These are phyloP conservation scores for Pampusana beccarii DNA, from an alignment of 2,113 vertebrate genomes.

Conservation along the genomic window DNA sequence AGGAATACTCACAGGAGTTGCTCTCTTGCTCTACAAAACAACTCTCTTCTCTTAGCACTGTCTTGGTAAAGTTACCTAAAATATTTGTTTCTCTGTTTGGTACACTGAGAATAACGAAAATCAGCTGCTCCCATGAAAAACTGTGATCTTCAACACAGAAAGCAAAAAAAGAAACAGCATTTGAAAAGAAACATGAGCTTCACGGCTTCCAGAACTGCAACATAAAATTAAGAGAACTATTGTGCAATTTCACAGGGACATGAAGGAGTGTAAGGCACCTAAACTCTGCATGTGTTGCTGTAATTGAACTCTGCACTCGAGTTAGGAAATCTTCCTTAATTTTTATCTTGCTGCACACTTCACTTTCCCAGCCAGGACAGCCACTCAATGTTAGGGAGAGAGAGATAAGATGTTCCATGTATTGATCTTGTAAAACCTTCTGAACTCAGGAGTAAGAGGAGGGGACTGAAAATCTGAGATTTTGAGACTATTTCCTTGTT, in stretches of 20 bases:
- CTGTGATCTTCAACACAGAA: background rate
- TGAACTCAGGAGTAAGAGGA: background rate
- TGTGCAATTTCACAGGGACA: background rate
- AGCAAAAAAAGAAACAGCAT: background rate
- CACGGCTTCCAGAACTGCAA: background rate
- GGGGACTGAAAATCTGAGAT: background rate
- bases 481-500: background rate
- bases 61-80: background rate
- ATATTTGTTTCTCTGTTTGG: background rate
- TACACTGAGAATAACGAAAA: background rate
- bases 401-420: background rate
- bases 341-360: background rate
- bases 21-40: background rate
- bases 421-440: background rate
- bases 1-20: background rate
- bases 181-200: background rate
- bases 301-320: background rate
- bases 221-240: background rate
- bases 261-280: background rate
- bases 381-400: background rate
- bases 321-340: background rate
- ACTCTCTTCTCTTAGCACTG: background rate
- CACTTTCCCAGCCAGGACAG: background rate
- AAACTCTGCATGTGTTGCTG: background rate
- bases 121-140: background rate